These are phyloP conservation scores for Melitaea cinxia DNA, from an alignment of 1,140 invertebrate species.

Conservation along the genomic window DNA sequence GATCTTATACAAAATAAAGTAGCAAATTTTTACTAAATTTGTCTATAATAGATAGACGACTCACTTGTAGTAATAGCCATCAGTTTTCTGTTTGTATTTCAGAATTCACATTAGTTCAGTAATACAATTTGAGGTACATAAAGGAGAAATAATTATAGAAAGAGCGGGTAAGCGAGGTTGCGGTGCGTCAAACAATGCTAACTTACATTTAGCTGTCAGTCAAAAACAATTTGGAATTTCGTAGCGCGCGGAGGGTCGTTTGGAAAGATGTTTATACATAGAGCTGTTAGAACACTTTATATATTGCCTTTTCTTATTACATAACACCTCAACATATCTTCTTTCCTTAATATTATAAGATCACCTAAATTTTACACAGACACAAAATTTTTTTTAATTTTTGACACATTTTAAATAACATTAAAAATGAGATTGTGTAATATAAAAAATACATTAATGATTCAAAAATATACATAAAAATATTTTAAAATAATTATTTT, in stretches of 20 bases:
- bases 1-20: no score
- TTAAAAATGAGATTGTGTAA: no score
- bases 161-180: slow-evolving; percentile 62
- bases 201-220: slow-evolving; percentile 81
- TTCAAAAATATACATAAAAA: no score
- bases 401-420: no score
- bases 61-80: slow-evolving; percentile 3
- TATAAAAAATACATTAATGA: no score
- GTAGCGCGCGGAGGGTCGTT: slow-evolving; percentile 65
- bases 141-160: slow-evolving; percentile 71
- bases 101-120: slow-evolving; percentile 26
- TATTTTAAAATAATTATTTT: no score
- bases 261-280: slow-evolving; percentile 49
- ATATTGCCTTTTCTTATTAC: not conserved
- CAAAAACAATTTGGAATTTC: slow-evolving; percentile 81
- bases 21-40: no score
- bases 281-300: slow-evolving; percentile 47
- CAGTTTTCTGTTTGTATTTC: slow-evolving; percentile 6
- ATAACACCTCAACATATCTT: not conserved
- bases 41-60: no score
- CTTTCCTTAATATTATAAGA: no score
- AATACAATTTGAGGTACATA: slow-evolving; percentile 36
- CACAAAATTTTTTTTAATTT: no score
- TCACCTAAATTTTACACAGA: no score
- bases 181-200: slow-evolving; percentile 79